Conservation (phyloP, 2,888 invertebrate genomes). For the Hemistola chrysoprasaria region DNA sequence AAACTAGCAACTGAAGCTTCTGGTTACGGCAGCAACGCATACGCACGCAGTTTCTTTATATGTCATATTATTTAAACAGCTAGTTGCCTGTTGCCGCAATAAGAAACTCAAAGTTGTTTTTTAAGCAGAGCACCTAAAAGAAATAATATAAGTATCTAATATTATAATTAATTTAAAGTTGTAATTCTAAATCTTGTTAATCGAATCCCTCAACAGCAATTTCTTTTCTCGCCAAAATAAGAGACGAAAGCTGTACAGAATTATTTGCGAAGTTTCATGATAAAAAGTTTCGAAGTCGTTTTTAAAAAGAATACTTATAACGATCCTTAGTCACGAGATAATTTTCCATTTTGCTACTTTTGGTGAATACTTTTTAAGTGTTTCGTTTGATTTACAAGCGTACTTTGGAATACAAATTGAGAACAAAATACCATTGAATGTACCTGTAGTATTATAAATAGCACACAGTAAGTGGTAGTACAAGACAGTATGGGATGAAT, state of each 20-base stretch:
- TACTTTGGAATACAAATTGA: slow-evolving; percentile 6
- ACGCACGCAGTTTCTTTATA: no score
- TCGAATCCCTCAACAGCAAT: slow-evolving; percentile 1
- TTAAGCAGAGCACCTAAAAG: no score
- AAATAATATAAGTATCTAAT: no score
- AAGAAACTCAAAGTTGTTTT: no score
- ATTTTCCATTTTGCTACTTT: slow-evolving; percentile 25
- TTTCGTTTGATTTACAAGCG: slow-evolving; percentile 15
- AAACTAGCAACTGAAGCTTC: no score
- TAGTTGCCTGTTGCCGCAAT: no score
- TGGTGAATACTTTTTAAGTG: slow-evolving; percentile 12
- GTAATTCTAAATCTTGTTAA: slow-evolving; percentile 3
- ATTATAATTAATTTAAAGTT: slow-evolving; percentile 3
- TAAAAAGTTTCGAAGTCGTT: slow-evolving; percentile 32
- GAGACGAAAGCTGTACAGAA: slow-evolving; percentile 25
- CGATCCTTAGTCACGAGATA: slow-evolving; percentile 31
- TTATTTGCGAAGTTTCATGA: slow-evolving; percentile 31
- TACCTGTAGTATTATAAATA: no score
- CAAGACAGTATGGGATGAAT: no score
- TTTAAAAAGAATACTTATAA: slow-evolving; percentile 31
- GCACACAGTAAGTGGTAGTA: no score
- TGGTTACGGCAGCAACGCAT: no score
- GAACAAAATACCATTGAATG: no score
- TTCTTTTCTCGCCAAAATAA: slow-evolving; percentile 16
- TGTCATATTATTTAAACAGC: no score